These are phyloP conservation scores for Rhadina sibilatrix DNA, from an alignment of 2,113 vertebrate species.

Conservation along the genomic window DNA sequence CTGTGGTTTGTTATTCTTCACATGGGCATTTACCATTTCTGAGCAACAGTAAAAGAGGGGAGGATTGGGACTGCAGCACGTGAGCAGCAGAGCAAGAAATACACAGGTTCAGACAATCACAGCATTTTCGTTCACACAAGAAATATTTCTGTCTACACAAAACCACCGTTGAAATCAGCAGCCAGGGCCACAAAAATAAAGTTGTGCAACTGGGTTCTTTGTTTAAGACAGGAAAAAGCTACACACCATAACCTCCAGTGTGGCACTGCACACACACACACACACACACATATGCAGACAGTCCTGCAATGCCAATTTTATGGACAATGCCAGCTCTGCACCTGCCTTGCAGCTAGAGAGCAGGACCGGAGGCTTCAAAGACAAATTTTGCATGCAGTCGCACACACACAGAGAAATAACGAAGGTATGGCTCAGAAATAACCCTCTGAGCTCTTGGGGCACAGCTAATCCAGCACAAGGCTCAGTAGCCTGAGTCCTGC, in stretches of 20 bases:
- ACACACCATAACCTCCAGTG: background rate
- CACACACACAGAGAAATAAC: background rate
- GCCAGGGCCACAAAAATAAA: background rate
- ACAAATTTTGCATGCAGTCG: background rate
- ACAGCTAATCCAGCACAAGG: constrained; percentile 12
- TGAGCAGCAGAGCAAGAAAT: constrained; percentile 7
- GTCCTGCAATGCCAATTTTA: background rate
- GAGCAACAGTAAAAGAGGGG: background rate
- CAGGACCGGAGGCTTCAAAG: background rate
- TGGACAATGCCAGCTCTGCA: background rate
- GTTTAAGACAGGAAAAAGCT: background rate
- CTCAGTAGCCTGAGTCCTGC: background rate
- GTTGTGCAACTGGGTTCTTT: background rate
- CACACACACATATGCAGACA: background rate
- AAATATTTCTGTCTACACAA: background rate
- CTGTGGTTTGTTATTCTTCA: background rate
- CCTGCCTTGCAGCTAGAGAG: background rate
- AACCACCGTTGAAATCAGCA: background rate
- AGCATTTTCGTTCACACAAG: background rate
- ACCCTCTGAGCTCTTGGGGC: background rate
- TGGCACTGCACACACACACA: background rate
- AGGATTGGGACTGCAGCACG: background rate
- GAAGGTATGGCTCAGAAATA: background rate
- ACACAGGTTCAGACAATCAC: background rate
- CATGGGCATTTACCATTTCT: background rate